phyloP scores from a whole-genome alignment of 1,140 invertebrate genomes.

The Trichonephila inaurata region DNA sequence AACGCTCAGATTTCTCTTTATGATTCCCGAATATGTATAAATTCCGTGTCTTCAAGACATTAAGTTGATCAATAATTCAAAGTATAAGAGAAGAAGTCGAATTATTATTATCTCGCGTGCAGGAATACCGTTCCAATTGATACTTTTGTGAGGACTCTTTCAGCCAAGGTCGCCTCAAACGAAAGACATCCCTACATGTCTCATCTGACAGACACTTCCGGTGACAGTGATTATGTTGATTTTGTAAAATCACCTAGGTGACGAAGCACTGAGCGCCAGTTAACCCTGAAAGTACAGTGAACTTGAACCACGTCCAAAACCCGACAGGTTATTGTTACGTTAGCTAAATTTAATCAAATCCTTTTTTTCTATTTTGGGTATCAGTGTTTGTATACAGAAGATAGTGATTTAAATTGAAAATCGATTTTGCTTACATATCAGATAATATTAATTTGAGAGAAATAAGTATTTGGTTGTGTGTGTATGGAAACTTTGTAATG shows the following conservation, averaged over 20 bases:
- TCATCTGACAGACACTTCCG: background rate
- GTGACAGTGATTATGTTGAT: constrained; percentile 24
- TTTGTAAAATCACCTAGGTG: constrained; percentile 58
- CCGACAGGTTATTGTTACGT: constrained; percentile 15
- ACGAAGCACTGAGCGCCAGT: background rate
- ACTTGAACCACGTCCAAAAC: constrained; percentile 17
- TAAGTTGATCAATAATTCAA: constrained; percentile 33
- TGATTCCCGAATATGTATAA: too few relatives aligned
- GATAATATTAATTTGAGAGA: too few relatives aligned
- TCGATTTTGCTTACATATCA: too few relatives aligned
- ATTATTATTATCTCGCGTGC: constrained; percentile 67
- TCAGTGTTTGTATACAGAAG: background rate
- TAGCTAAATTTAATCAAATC: background rate
- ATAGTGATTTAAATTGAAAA: too few relatives aligned
- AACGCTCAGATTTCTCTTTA: too few relatives aligned
- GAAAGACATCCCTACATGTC: background rate
- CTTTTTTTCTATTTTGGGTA: background rate
- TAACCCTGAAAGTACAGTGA: constrained; percentile 62
- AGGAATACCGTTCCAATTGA: constrained; percentile 1
- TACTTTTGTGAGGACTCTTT: constrained; percentile 1
- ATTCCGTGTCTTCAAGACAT: constrained; percentile 12
- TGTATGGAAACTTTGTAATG: too few relatives aligned
- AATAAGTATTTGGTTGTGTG: too few relatives aligned
- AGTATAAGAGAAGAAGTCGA: background rate
- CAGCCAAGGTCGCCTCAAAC: constrained; percentile 31